Base-by-base conservation (phyloP, 1,140 invertebrate genomes). In the Drosophila grimshawi region DNA sequence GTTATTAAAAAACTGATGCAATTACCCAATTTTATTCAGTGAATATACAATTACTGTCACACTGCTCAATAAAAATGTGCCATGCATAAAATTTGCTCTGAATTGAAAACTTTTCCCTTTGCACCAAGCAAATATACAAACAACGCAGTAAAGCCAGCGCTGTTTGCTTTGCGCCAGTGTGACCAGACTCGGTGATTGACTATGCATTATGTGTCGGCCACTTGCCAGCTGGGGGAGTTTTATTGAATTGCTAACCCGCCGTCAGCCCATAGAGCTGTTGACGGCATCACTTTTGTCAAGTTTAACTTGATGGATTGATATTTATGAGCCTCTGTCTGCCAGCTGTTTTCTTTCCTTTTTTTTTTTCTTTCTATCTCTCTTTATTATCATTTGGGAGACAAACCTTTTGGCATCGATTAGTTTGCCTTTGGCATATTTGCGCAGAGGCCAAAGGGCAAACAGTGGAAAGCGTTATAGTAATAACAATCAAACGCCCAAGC, bases 331-430 rank as follows among this genome's bases (percentile, higher is more conserved):
- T 48, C 55, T 19, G 19, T 62, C 35, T 43, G 69, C 8, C 29
- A 48, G 30, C 8, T 7, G 8, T 5, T 4, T 5, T 37, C 5
- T 52, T 65, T 43, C 33, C 27, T 51, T 33, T 2, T 3, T 39
- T 52, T 57, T 59, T 43, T 51, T 48, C 19, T 19, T 19, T 19
- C 19, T 19, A 19, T 19, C 19, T 19, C 19, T 19, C 19, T 19
- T 19, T 19, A 19, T 19, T 41, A 39, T 66, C 55, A 39, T 11
- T 60, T 60, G 3, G 33, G 62, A 55, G 53, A 32, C 56, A 67
- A 73, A 61, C 63, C 71, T 74, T 74, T 74, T 69, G 71, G 29
- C 71, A 69, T 68, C 71, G 71, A 74, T 74, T 74, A 55, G 71
- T 74, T 62, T 74, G 51, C 41, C 49, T 68, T 68, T 73, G 70